Base-by-base conservation (phyloP, 2,888 invertebrate species). In the Drosophila paracracens region DNA sequence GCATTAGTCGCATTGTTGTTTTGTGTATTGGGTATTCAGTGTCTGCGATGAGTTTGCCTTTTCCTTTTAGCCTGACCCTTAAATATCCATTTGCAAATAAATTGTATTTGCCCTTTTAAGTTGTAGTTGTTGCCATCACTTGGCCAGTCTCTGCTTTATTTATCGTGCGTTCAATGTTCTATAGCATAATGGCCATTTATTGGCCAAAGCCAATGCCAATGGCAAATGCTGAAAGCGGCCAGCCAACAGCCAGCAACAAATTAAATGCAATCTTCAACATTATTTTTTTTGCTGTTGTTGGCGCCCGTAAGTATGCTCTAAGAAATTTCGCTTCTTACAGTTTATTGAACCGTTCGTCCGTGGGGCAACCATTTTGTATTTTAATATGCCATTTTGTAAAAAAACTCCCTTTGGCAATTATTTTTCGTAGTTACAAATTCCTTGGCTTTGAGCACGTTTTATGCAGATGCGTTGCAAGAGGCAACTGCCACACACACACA, bases 61-160 rank as follows among this genome's bases (percentile, higher is more conserved):
- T 61, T 54, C 57, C 64, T 64, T 79, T 70, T 79, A 53, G 48
- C 50, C 65, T 83, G 90, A 88, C 90, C 87, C 90, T 85, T 88
- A 80, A 88, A 88, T 88, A 89, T 86, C 83, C 88, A 89, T 88
- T 88, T 89, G 88, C 83, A 88, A 89, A 90, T 88, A 89, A 88
- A 88, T 88, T 83, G 86, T 81, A 72, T 83, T 80, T 77, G 76
- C 64, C 70, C 77, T 77, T 85, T 81, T 57, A 57, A 70, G 69
- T 66, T 76, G 70, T 59, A 50, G 40, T 31, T 68, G 78, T 52
- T 40, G 56, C 40, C 64, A 52, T 60, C 35, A 57, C 60, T 33
- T 50, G 33, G 46, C 33, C 61, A 56, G 79, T 78, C 76, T 78
- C 76, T 76, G 59, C 62, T 35, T 81, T 82, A 78, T 87, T 83